Base-by-base conservation (phyloP, 2,797 vertebrate genomes). In the Adelosebastes latens region DNA sequence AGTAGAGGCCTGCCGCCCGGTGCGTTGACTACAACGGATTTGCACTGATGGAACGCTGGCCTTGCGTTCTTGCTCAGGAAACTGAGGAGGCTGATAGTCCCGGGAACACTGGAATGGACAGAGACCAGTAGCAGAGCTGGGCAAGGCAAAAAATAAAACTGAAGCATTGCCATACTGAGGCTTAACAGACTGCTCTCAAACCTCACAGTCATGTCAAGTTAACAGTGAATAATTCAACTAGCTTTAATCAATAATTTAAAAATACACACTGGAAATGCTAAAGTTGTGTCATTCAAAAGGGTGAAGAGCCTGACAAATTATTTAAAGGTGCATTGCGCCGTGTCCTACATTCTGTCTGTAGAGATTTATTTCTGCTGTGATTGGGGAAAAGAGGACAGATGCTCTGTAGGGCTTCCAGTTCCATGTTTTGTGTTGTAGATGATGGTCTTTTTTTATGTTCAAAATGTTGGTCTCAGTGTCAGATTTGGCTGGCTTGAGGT, bases 141-240 rank as follows among this genome's bases (percentile, higher is more conserved):
- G 53, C 22, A 56, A 25, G 25, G 25, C 13, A 6, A 20, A 60
- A 46, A 58, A 32, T 2, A 24, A 39, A 14, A 52, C 0, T 14
- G 1, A n/a, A 27, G 2, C 13, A 10, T 12, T 7, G 5, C n/a
- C 14, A 29, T 32, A 20, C 8, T 22, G 4, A 27, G 10, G 27
- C 18, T 68, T 5, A 32, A 39, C 27, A 27, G 52, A 14, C 65
- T 46, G 52, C 67, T 72, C n/a, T 83, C 18, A 65, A 63, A 59
- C 59, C 60, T 36, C n/a, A 14, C 34, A 66, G 65, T 46, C 74
- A 69, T 72, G 70, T 81, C 66, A 73, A 60, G 29, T 85, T 62
- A 75, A 68, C 27, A 46, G 46, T 89, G 39, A 89, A 89, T 87
- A 58, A 87, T 89, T 85, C 65, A 81, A 77, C 24, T 10, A n/a